These are phyloP conservation scores for Alces alces DNA, from an alignment of 2,113 vertebrate species.

Conservation along the genomic window DNA sequence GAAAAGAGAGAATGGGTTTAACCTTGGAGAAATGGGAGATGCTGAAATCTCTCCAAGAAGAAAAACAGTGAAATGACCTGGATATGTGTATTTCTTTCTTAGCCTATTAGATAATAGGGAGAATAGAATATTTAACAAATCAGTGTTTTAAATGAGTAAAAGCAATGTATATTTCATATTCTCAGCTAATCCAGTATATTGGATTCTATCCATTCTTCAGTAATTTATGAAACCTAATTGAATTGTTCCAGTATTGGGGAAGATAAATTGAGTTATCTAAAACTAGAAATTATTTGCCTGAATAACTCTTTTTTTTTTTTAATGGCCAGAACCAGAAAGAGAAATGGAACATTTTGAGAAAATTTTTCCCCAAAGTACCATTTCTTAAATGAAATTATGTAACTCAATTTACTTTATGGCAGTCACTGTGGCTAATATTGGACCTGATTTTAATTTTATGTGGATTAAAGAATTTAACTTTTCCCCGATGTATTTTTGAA, in stretches of 20 bases:
- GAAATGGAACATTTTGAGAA: neutral
- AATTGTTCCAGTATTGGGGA: neutral
- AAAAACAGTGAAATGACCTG: neutral
- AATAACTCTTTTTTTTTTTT: neutral
- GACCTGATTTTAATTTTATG: conserved; percentile 13
- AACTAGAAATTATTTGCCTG: neutral
- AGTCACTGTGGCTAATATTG: neutral
- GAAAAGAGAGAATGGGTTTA: neutral
- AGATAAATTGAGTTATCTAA: neutral
- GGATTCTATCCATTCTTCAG: neutral
- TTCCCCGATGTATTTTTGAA: neutral
- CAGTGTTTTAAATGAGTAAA: neutral
- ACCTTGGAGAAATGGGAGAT: neutral
- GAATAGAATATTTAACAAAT: neutral
- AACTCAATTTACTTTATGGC: conserved; percentile 22
- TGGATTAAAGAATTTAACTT: conserved; percentile 5
- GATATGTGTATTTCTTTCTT: neutral
- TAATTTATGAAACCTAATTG: neutral
- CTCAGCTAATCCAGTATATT: neutral
- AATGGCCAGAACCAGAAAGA: neutral
- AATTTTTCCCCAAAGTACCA: neutral
- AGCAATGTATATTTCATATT: neutral
- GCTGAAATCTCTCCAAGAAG: neutral
- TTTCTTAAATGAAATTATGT: neutral
- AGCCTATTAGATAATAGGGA: neutral